Evolutionary conservation across 1,140 invertebrate species (phyloP), one percentile per base, ranked within the genome.

Genomic region (Gonioctena quinquepunctata): DNA sequence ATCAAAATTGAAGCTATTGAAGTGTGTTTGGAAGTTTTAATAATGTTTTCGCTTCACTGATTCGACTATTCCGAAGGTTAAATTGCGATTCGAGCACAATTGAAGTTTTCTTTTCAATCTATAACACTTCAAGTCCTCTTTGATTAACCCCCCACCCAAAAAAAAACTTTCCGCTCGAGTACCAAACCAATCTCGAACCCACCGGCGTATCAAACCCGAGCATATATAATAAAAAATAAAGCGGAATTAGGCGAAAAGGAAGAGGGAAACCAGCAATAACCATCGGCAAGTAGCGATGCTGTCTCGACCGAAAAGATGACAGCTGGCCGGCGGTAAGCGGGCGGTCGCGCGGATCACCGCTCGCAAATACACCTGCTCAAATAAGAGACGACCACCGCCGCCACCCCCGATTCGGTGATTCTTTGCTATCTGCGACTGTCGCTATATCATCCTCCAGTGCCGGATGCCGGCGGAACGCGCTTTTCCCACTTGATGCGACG

Each of bases 301-400:
- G 23, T 22, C n/a, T 61, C 48, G n/a, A 42, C 13, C 33, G 50
- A 56, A 33, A 42, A 25, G 71, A 67, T 69, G 71, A 71, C 74
- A 76, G 74, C 71, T 76, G 74, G 74, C 16, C 33, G 33, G 16
- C 33, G 33, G n/a, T n/a, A n/a, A n/a, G n/a, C 68, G 66, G 65
- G 69, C 74, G 74, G 69, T 64, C 65, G 54, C 71, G 66, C 68
- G 74, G 74, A 76, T 73, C 74, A 70, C 71, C 66, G 74, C 71
- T 73, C 62, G 74, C 74, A 76, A 76, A 76, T 76, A 76, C 74
- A 76, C 74, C 74, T 76, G 74, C 74, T 48, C 74, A 76, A 76
- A 76, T 66, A 76, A 67, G 63, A 27, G 60, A 33, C 67, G 59
- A 33, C 48, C 28, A 62, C 33, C n/a, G n/a, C n/a, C n/a, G 16